phyloP scores from a whole-genome alignment of 2,888 invertebrate species.

The Ferdinandea cuprea region DNA sequence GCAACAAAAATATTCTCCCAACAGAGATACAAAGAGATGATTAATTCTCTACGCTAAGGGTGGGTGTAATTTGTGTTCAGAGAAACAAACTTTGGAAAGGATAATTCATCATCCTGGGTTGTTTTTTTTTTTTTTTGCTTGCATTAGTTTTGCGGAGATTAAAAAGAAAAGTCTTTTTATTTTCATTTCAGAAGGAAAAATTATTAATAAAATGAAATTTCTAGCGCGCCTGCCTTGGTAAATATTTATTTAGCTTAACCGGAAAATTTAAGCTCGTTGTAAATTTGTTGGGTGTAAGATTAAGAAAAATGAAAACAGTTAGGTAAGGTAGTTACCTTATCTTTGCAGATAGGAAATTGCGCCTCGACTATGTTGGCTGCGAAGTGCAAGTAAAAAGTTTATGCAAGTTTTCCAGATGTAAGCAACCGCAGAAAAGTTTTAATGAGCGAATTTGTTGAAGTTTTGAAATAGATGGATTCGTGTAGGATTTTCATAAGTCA shows the following conservation, averaged over 20 bases:
- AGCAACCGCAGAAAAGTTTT: neutral
- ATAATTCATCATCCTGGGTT: constrained; percentile 41
- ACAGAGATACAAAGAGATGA: constrained; percentile 1
- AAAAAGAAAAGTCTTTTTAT: constrained; percentile 4
- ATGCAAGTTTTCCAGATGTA: neutral
- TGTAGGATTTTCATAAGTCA: neutral
- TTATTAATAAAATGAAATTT: neutral
- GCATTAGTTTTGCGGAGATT: constrained; percentile 22
- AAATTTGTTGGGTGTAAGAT: constrained; percentile 24
- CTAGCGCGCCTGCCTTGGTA: constrained; percentile 12
- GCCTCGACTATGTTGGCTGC: too few relatives aligned
- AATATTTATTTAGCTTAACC: constrained; percentile 26
- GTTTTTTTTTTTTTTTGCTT: too few relatives aligned
- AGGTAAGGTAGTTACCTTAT: too few relatives aligned
- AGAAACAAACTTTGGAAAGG: neutral
- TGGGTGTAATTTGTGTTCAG: constrained; percentile 17
- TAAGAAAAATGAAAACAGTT: constrained; percentile 26
- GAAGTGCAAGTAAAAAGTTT: neutral
- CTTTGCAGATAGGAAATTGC: too few relatives aligned
- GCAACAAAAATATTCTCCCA: constrained; percentile 33
- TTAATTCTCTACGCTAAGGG: constrained; percentile 27
- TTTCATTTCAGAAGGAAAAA: neutral
- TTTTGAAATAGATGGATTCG: neutral
- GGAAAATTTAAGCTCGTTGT: constrained; percentile 19
- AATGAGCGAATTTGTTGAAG: neutral